phyloP scores from a whole-genome alignment of 2,113 vertebrate genomes.

The Callospermophilus lateralis region DNA sequence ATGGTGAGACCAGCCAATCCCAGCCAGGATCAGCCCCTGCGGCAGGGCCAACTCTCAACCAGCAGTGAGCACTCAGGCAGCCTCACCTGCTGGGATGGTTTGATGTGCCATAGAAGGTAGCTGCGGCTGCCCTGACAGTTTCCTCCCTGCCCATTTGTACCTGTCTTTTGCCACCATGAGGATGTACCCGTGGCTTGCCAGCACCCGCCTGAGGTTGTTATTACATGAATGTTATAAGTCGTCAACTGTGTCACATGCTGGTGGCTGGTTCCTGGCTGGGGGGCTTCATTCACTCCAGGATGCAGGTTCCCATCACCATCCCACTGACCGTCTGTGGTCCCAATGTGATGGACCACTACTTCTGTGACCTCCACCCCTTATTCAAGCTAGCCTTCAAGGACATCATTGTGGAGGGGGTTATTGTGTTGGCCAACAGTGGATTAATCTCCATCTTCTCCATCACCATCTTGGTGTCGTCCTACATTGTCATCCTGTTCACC shows the following conservation, averaged over 20 bases:
- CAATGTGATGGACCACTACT: constrained; percentile 73
- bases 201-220: constrained; percentile 59
- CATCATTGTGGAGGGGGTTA: constrained; percentile 52
- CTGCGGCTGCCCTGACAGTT: not conserved
- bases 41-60: too few relatives aligned
- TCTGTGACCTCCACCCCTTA: constrained; percentile 66
- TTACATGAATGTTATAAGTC: too few relatives aligned
- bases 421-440: too few relatives aligned
- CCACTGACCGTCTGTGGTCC: constrained; percentile 73
- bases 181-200: not conserved
- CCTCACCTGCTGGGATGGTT: too few relatives aligned
- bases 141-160: not conserved
- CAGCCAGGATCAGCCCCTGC: not conserved
- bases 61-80: too few relatives aligned
- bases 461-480: accelerated
- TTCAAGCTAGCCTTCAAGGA: constrained; percentile 49
- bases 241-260: too few relatives aligned
- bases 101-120: too few relatives aligned
- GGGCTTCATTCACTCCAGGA: constrained; percentile 46
- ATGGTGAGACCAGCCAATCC: not conserved
- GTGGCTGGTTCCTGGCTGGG: constrained; percentile 45
- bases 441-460: too few relatives aligned
- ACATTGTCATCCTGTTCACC: too few relatives aligned
- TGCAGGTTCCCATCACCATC: constrained; percentile 37
- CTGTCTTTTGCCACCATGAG: not conserved